Percentiles rank a stretch among this genome's conserved stretches.
Evolutionary conservation across 2,888 invertebrate genomes (phyloP).

Genomic region (Cephus rjabovi): DNA sequence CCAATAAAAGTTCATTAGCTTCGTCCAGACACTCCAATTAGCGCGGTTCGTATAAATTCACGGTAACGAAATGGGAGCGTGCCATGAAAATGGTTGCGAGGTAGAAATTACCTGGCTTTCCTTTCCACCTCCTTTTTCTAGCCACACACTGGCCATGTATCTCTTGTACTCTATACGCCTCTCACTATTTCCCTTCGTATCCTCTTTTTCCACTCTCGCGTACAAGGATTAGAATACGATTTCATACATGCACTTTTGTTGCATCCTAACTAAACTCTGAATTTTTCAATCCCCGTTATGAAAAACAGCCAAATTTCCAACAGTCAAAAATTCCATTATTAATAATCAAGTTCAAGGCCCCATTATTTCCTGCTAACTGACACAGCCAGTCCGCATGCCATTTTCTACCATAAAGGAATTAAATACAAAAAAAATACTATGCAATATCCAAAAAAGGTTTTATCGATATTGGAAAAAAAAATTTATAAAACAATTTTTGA

Average conservation of each 20-base stretch:
- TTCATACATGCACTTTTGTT: not conserved
- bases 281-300: not conserved
- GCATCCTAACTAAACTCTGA: not conserved
- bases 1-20: not conserved
- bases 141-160: not conserved
- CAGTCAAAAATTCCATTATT: constrained; percentile 25
- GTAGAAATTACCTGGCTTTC: not conserved
- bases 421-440: not conserved
- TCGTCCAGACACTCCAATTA: not conserved
- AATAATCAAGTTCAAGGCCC: constrained; percentile 46
- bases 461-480: not conserved
- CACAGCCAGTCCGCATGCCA: not conserved
- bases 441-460: not conserved
- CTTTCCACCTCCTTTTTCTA: not conserved
- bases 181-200: not conserved
- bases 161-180: not conserved
- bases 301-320: not conserved
- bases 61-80: not conserved
- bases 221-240: not conserved
- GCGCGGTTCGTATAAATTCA: not conserved
- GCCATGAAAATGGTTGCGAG: not conserved
- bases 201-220: not conserved
- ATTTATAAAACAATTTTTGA: not conserved
- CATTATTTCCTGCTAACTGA: constrained; percentile 26
- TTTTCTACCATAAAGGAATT: not conserved